Base-by-base conservation (phyloP, 1,140 invertebrate species). In the Sweltsa coloradensis region DNA sequence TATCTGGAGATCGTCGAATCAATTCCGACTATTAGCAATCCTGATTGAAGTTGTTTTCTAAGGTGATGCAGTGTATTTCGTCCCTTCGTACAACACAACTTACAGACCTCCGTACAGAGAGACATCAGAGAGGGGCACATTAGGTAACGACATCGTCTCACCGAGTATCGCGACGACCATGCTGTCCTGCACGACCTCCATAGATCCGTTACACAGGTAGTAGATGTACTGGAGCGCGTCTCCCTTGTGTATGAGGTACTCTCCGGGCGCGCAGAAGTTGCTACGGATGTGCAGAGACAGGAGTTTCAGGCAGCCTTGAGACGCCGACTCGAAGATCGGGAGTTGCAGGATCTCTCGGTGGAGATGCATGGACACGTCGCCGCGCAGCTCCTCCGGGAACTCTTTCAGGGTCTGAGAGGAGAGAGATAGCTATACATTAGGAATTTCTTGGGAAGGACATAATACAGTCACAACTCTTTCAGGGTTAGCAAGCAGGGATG, bases 91-190 rank as follows among this genome's bases (percentile, higher is more conserved):
- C n/a, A n/a, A n/a, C n/a, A n/a, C n/a, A n/a, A n/a, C n/a, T n/a
- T n/a, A n/a, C n/a, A n/a, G n/a, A n/a, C n/a, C n/a, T n/a, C n/a
- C n/a, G n/a, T n/a, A n/a, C n/a, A n/a, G n/a, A n/a, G n/a, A n/a
- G n/a, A n/a, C n/a, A n/a, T n/a, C n/a, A n/a, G n/a, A n/a, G n/a
- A n/a, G n/a, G n/a, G n/a, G n/a, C n/a, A n/a, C n/a, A n/a, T n/a
- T n/a, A n/a, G n/a, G n/a, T n/a, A n/a, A n/a, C n/a, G n/a, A n/a
- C n/a, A n/a, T n/a, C n/a, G n/a, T 58, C 70, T 74, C 72, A 96
- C 95, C 94, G 57, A 98, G 73, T 60, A 99, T 98, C 37, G 95
- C 95, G 16, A 98, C 93, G 39, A 99, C 95, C 83, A 97, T 95
- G 50, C 87, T 87, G 61, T 97, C 89, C 64, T 96, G 93, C 49